Evolutionary conservation across 2,888 invertebrate genomes (phyloP).

Genomic region (Stegana nigrithorax): DNA sequence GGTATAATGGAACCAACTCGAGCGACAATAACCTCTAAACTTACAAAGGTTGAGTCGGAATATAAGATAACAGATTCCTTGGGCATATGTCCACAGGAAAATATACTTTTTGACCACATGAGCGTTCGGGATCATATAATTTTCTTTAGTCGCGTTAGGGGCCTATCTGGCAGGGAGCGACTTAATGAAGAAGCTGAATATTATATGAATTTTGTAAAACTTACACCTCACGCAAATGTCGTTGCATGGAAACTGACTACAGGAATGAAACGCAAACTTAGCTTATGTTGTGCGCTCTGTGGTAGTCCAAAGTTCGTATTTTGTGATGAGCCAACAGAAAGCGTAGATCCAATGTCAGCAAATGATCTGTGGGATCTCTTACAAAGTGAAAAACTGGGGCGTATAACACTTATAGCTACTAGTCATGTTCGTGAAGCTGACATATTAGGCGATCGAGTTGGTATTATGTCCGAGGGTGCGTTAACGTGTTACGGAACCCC

Average conservation of each 20-base stretch:
- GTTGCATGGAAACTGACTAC: slow-evolving; percentile 74
- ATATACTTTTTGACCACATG: slow-evolving; percentile 82
- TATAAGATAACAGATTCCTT: slow-evolving; percentile 77
- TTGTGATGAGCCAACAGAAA: slow-evolving; percentile 83
- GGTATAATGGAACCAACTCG: slow-evolving; percentile 76
- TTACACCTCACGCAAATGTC: slow-evolving; percentile 74
- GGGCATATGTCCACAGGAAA: slow-evolving; percentile 85
- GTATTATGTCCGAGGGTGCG: slow-evolving; percentile 82
- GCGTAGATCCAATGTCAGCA: slow-evolving; percentile 85
- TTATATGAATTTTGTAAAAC: slow-evolving; percentile 74
- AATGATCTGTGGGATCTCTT: slow-evolving; percentile 84
- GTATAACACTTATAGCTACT: slow-evolving; percentile 84
- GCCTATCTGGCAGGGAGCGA: slow-evolving; percentile 69
- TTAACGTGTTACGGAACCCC: slow-evolving; percentile 83
- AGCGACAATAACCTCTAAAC: slow-evolving; percentile 72
- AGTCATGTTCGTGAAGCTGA: slow-evolving; percentile 93
- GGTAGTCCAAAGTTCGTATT: slow-evolving; percentile 78
- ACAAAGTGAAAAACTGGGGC: slow-evolving; percentile 75
- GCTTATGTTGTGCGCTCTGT: slow-evolving; percentile 79
- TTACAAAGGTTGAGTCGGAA: slow-evolving; percentile 69
- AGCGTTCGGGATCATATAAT: slow-evolving; percentile 84
- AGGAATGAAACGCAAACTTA: slow-evolving; percentile 80
- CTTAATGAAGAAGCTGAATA: slow-evolving; percentile 73
- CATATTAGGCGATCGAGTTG: slow-evolving; percentile 83
- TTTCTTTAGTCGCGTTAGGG: slow-evolving; percentile 81